Evolutionary conservation across 2,797 vertebrate species (phyloP), one percentile per base, ranked within the genome.

Genomic region (Crenichthys baileyi): DNA sequence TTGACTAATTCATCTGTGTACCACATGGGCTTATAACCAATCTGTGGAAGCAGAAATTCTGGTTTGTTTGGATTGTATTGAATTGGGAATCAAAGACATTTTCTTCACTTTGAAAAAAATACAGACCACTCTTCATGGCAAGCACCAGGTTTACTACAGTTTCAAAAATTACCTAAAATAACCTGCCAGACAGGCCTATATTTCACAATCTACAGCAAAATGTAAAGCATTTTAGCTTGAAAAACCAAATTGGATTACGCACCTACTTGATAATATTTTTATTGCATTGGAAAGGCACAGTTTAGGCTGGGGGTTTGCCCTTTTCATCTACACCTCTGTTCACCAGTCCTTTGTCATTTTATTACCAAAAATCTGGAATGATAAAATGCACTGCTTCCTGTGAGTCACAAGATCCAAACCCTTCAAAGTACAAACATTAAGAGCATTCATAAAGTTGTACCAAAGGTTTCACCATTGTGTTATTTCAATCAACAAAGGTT

Each of bases 341-440:
- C 20, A 56, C 67, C 50, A 70, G 51, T 55, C 79, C 26, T 73
- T 77, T 74, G 44, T 78, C 72, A 73, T 68, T 81, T 86, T 87
- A 84, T 78, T 77, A 61, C 51, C 63, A 44, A 76, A 83, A 83
- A 50, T 65, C 46, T 83, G 78, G 79, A 91, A 83, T 83, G 79
- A 70, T 90, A 83, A 90, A 89, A 78, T 7, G 18, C 22, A 22
- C 71, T 31, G 75, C 75, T 78, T 86, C 81, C 82, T 80, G 78
- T 55, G 77, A 85, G 77, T 79, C 80, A 80, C 60, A 68, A 36
- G 55, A 73, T 74, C 41, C 86, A 79, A 83, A 70, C 41, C 75
- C 68, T 77, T 85, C 63, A 76, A 84, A 84, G 79, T n/a, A 73
- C 41, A 22, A 56, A 75, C 36, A 82, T 83, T 78, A 46, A 83